Evolutionary conservation across 2,113 vertebrate genomes (phyloP).

Genomic region (Anarhynchus alexandrinus): DNA sequence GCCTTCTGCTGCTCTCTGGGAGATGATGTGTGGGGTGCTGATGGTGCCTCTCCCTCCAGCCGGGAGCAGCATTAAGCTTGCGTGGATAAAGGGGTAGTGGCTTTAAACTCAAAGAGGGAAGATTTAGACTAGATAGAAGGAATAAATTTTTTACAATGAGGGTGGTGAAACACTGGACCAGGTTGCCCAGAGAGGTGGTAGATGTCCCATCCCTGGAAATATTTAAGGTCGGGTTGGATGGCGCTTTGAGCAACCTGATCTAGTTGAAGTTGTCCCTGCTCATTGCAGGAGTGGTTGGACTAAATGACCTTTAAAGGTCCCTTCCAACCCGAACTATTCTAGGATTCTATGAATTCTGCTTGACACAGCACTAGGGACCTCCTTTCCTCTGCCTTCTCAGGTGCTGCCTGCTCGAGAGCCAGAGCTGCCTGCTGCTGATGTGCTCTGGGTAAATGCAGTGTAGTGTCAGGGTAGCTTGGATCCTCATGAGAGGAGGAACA

Average conservation of each 20-base stretch:
- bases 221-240: not conserved
- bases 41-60: not conserved
- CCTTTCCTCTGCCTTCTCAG: not conserved
- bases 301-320: not conserved
- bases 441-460: not conserved
- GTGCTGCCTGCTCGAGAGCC: not conserved
- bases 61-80: not conserved
- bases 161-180: not conserved
- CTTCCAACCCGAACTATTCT: not conserved
- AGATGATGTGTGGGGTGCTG: rapidly evolving
- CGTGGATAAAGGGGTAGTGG: not conserved
- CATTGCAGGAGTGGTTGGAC: not conserved
- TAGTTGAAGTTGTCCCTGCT: not conserved
- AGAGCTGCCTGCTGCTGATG: not conserved
- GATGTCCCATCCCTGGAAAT: not conserved
- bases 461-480: not conserved
- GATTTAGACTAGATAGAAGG: not conserved
- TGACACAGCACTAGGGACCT: not conserved
- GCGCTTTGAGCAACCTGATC: not conserved
- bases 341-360: not conserved
- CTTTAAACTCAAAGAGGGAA: not conserved
- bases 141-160: not conserved
- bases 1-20: not conserved
- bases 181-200: not conserved
- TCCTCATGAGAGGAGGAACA: not conserved